Base-by-base conservation (phyloP, 2,888 invertebrate genomes). In the Dichetophora obliterata region DNA sequence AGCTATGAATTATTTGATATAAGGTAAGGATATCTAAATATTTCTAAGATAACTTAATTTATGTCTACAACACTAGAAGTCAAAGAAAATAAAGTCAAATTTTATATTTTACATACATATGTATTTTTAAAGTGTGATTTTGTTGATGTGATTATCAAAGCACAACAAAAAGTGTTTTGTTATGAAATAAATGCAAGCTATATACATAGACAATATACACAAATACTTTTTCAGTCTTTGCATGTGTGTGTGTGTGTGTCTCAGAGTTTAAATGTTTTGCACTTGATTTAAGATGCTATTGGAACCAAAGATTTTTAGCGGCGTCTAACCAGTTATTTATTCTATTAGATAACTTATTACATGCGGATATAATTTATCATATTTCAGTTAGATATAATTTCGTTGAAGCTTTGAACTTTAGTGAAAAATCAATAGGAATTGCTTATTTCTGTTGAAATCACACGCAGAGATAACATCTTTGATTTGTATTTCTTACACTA, bases 361-460 rank as follows among this genome's bases (percentile, higher is more conserved):
- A 16, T 70, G 27, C 14, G 31, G 31, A 50, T 31, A 52, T n/a
- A 52, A 50, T 16, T n/a, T n/a, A n/a, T n/a, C n/a, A 11, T 52
- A 52, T 19, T 8, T 50, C 43, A 50, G 9, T 69, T 69, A 61
- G 43, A 63, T 63, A 74, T 50, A 52, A 54, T 74, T 75, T 75
- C 52, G 68, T 75, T 61, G 65, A 61, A 63, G 54, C 43, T 75
- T 57, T 75, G 65, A 19, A 66, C 57, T 75, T 52, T 74, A 31
- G 48, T 50, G 52, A 37, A 76, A 70, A 70, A 70, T 69, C 27
- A 57, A 52, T 78, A 52, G 76, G 70, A 81, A 83, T 83, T 84
- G 83, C 83, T 84, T 83, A 79, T 82, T 82, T 78, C 76, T 82
- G 73, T 81, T 81, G 81, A 82, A 82, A 83, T 82, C 83, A 83